Conservation (phyloP, 2,113 vertebrate genomes). For the Egretta garzetta region DNA sequence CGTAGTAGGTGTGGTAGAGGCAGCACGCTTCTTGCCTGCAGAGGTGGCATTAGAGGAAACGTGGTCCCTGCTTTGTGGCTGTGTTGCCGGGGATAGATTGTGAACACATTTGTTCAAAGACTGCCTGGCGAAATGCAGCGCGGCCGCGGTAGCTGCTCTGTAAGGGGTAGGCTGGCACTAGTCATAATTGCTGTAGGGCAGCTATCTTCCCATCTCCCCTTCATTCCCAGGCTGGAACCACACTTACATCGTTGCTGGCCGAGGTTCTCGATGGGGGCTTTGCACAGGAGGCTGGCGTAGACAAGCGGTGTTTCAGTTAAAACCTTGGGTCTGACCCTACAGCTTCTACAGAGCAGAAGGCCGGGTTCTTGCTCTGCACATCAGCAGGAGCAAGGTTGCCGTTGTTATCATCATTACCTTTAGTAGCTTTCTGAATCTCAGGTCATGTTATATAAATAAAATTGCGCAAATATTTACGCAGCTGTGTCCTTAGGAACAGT, state of each 20-base stretch:
- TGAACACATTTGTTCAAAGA: background rate
- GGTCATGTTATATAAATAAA: background rate
- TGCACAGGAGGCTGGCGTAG: background rate
- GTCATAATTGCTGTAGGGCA: background rate
- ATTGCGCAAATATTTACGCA: background rate
- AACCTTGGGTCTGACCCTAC: background rate
- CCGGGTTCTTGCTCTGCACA: background rate
- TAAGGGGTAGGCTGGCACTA: background rate
- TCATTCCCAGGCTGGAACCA: background rate
- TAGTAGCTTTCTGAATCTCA: background rate
- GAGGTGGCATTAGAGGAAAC: background rate
- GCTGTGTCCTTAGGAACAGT: background rate
- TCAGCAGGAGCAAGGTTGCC: background rate
- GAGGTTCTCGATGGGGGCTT: background rate
- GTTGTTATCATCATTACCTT: background rate
- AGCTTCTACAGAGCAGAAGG: background rate
- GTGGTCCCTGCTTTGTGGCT: background rate
- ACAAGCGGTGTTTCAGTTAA: background rate
- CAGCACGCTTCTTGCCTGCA: background rate
- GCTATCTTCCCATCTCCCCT: background rate
- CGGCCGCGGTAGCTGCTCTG: background rate
- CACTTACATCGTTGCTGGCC: background rate
- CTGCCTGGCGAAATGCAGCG: background rate
- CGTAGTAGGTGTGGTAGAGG: background rate
- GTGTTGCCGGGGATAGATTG: background rate